Conservation (phyloP, 2,113 vertebrate species). For the Hippocampus abdominalis region DNA sequence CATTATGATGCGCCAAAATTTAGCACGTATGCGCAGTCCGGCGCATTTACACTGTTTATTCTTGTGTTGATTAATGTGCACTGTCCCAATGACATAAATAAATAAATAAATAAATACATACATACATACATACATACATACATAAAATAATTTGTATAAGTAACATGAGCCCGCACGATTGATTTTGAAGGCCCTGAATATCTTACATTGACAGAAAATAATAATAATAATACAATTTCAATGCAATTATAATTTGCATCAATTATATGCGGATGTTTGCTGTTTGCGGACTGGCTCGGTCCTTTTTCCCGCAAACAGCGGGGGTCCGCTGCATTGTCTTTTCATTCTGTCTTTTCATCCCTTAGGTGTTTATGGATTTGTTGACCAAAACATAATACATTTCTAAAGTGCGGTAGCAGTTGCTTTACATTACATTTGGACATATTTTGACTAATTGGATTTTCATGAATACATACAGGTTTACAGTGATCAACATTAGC, state of each 20-base stretch:
- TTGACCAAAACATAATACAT: background rate
- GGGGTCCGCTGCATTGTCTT: background rate
- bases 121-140: no score
- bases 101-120: no score
- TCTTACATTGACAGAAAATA: background rate
- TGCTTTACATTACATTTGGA: background rate
- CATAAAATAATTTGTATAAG: background rate
- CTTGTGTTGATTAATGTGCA: no score
- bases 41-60: no score
- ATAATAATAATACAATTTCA: no score
- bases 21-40: no score
- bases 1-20: no score
- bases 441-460: background rate
- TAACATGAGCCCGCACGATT: background rate
- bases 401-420: background rate
- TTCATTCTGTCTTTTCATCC: background rate
- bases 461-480: background rate
- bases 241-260: no score
- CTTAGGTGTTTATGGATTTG: background rate
- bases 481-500: slow-evolving; percentile 13
- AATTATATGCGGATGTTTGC: no score
- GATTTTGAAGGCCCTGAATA: background rate
- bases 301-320: no score
- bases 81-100: no score
- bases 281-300: no score